Base-by-base conservation (phyloP, 2,888 invertebrate genomes). In the Xestia c-nigrum region DNA sequence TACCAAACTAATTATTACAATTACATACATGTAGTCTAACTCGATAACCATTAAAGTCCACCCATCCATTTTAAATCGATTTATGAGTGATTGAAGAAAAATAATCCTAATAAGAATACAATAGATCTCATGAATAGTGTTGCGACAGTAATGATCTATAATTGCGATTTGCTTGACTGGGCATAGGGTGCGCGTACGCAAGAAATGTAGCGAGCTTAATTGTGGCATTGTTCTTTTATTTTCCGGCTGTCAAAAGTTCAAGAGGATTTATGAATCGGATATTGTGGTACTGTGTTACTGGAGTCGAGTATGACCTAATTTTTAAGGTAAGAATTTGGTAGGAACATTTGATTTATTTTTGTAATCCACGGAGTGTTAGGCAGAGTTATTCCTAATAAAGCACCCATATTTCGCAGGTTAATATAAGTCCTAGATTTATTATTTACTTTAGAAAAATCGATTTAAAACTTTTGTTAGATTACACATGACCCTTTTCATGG, bases 101-200 rank as follows among this genome's bases (percentile, higher is more conserved):
- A 80, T 75, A 72, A 78, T 72, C 70, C 81, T 85, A 85, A 88
- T 89, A 89, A 89, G 89, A 91, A 92, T 87, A 91, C 92, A 92
- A 92, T 92, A 87, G 90, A 84, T 82, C 59, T 82, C 78, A 88
- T 89, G 87, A 89, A 86, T 89, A 84, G 82, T 84, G 80, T 85
- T 74, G 69, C 80, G 81, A 87, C 84, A 87, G 84, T 86, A 84
- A 85, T 85, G 85, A 79, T 85, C 76, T 77, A 83, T 88, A 88
- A 88, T 86, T 79, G 80, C 78, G 87, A 81, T 78, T 81, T 80
- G 90, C 83, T 70, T 77, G 83, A 83, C 64, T 68, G 78, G 43
- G 65, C 83, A 82, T 80, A 85, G 88, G 86, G 89, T 86, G 90
- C 90, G 90, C 78, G 69, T 61, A 85, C 87, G 83, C 88, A 88